phyloP scores from a whole-genome alignment of 1,140 invertebrate genomes.

The Cephus cinctus region DNA sequence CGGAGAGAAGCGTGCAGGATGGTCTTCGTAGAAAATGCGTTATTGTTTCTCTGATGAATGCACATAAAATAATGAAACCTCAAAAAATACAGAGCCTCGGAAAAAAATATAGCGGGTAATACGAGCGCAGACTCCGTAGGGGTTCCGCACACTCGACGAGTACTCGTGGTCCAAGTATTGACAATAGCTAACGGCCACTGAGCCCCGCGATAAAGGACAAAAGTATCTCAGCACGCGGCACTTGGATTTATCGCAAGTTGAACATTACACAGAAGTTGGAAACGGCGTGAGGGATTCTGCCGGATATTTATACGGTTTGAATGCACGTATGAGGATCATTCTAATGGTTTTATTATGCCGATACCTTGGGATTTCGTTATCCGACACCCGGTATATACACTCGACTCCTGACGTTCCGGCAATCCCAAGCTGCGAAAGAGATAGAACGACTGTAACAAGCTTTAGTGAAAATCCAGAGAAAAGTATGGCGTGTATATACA shows the following conservation, averaged over 20 bases:
- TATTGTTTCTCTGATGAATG: constrained; percentile 51
- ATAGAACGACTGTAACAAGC: too few relatives aligned
- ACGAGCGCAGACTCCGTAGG: constrained; percentile 46
- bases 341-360: constrained; percentile 46
- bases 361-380: constrained; percentile 33
- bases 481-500: too few relatives aligned
- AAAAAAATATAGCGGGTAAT: constrained; percentile 48
- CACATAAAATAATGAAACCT: constrained; percentile 50
- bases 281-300: constrained; percentile 51
- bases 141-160: constrained; percentile 33
- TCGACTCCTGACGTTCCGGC: neutral
- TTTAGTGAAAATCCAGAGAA: too few relatives aligned
- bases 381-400: too few relatives aligned
- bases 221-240: constrained; percentile 30
- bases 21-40: constrained; percentile 32
- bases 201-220: constrained; percentile 20
- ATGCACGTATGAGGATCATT: constrained; percentile 43
- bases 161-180: neutral
- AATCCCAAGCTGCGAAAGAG: neutral
- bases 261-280: constrained; percentile 52
- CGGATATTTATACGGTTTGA: constrained; percentile 49
- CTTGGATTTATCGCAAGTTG: constrained; percentile 52
- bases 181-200: too few relatives aligned
- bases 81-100: constrained; percentile 33
- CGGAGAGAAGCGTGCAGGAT: too few relatives aligned